Conservation (phyloP, 1,140 invertebrate genomes). For the Linepithema humile region DNA sequence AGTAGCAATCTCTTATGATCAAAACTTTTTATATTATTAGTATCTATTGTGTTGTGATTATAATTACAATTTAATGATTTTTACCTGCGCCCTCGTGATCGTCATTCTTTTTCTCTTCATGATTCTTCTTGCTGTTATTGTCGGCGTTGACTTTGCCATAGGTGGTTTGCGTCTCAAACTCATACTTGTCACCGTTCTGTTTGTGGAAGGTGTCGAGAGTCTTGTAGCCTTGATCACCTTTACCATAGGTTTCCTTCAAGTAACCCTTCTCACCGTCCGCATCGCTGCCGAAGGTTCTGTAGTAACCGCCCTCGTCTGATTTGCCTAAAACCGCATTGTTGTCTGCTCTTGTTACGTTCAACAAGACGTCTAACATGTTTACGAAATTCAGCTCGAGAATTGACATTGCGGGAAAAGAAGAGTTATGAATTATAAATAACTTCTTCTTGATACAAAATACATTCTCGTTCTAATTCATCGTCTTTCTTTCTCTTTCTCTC, state of each 20-base stretch:
- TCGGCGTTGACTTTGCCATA: slow-evolving; percentile 83
- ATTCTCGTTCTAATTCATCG: neutral
- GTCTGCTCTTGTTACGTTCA: slow-evolving; percentile 55
- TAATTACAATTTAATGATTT: slow-evolving; percentile 26
- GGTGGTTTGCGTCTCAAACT: slow-evolving; percentile 87
- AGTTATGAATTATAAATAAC: neutral
- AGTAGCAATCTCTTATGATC: neutral
- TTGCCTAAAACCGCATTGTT: slow-evolving; percentile 78
- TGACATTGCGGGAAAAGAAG: neutral
- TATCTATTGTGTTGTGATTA: neutral
- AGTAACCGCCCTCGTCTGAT: slow-evolving; percentile 80
- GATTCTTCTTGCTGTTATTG: slow-evolving; percentile 78
- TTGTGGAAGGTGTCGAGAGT: slow-evolving; percentile 89
- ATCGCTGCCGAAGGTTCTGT: slow-evolving; percentile 82
- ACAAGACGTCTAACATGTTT: slow-evolving; percentile 30
- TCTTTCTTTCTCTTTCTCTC: no score
- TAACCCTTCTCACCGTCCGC: slow-evolving; percentile 88
- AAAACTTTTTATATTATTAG: neutral
- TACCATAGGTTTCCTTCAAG: slow-evolving; percentile 86
- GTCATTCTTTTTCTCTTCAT: slow-evolving; percentile 69
- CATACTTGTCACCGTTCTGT: slow-evolving; percentile 89
- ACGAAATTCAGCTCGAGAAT: neutral
- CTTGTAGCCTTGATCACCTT: slow-evolving; percentile 89
- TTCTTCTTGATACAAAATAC: neutral
- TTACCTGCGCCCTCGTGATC: slow-evolving; percentile 82